Evolutionary conservation across 2,797 vertebrate species (phyloP).

Genomic region (Gila robusta): DNA sequence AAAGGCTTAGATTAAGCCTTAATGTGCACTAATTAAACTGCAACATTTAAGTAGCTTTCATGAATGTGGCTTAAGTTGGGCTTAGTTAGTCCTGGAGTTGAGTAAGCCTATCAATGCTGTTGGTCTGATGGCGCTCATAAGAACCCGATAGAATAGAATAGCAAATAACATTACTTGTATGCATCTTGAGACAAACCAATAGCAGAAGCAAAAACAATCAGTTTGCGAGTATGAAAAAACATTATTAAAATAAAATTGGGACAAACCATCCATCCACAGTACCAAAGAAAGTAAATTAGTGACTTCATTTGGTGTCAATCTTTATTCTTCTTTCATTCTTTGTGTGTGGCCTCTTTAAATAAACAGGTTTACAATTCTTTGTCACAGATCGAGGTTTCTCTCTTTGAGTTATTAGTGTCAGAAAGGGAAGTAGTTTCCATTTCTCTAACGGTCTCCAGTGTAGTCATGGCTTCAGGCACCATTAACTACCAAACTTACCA

Average conservation of each 20-base stretch:
- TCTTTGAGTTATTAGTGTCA: too few relatives aligned
- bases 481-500: too few relatives aligned
- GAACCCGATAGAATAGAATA: not conserved
- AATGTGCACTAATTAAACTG: too few relatives aligned
- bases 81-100: conserved; percentile 8
- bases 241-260: conserved; percentile 11
- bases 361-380: too few relatives aligned
- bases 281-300: not conserved
- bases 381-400: too few relatives aligned
- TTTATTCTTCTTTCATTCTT: conserved; percentile 22
- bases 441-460: too few relatives aligned
- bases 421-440: too few relatives aligned
- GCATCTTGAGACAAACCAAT: conserved; percentile 5
- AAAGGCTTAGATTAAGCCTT: not conserved
- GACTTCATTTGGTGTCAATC: not conserved
- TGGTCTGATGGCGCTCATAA: not conserved
- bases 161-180: not conserved
- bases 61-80: not conserved
- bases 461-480: too few relatives aligned
- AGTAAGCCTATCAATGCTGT: not conserved
- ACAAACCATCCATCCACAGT: conserved; percentile 28
- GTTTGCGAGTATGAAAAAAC: conserved; percentile 32
- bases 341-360: not conserved
- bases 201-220: not conserved
- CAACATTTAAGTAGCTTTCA: too few relatives aligned